phyloP scores from a whole-genome alignment of 2,797 vertebrate species.

The Antrozous pallidus region DNA sequence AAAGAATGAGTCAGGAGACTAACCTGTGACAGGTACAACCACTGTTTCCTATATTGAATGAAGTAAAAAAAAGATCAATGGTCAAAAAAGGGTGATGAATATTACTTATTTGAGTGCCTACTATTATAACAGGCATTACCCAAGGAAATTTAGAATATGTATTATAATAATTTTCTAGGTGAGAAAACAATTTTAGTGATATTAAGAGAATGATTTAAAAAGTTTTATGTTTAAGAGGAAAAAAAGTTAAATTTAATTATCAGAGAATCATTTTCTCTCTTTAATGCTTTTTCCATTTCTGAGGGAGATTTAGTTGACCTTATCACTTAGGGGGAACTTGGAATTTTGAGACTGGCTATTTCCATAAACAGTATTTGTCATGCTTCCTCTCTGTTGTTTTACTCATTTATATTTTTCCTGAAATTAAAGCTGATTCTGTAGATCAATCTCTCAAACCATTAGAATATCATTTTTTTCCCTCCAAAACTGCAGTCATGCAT shows the following conservation, averaged over 20 bases:
- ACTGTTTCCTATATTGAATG: background rate
- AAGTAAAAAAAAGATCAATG: background rate
- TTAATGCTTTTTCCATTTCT: background rate
- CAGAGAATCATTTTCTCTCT: background rate
- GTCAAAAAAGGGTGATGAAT: background rate
- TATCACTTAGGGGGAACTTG: background rate
- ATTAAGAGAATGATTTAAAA: conserved; percentile 25
- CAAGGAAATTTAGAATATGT: background rate
- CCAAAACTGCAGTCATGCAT: background rate
- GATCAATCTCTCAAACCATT: background rate
- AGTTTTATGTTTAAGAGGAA: background rate
- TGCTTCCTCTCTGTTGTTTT: background rate
- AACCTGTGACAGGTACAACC: background rate
- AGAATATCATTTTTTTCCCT: conserved; percentile 33
- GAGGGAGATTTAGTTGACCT: background rate
- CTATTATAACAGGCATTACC: background rate
- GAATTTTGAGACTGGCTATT: conserved; percentile 7
- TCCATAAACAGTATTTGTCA: background rate
- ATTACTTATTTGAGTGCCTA: background rate
- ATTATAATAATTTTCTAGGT: conserved; percentile 4
- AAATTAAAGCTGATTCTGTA: conserved; percentile 1
- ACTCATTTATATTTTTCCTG: background rate
- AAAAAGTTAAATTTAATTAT: conserved; percentile 23
- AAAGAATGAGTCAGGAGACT: background rate
- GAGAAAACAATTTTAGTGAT: conserved; percentile 34